Evolutionary conservation across 2,113 vertebrate genomes (phyloP), one percentile per base, ranked within the genome.

Genomic region (Nematolebias whitei): DNA sequence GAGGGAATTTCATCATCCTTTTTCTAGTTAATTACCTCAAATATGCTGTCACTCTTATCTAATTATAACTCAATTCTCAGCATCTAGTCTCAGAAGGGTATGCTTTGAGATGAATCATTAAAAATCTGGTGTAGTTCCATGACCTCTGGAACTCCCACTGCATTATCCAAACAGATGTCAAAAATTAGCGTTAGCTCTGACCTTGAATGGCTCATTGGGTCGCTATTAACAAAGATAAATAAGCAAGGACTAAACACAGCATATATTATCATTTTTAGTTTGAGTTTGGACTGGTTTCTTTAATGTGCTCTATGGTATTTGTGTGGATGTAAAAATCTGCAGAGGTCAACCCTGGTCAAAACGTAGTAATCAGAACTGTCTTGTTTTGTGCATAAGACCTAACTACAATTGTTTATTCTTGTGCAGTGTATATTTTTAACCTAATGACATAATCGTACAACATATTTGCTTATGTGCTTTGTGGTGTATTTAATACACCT

Each of bases 1-100:
- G 76, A 65, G 85, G 76, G 89, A 84, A 71, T 86, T 80, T 77
- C 85, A 86, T 86, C 83, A 88, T 75, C 73, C 75, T 63, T 83
- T n/a, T 82, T 79, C 68, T 58, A 60, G 76, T 76, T 92, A 88
- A 90, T 91, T 90, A 91, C 85, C 76, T 85, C 67, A 88, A 88
- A 89, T 82, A 78, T 68, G 72, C 88, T 84, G 87, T 89, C 90
- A 90, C 19, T 92, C 89, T 87, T 41, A n/a, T 26, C 75, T 87
- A 89, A 91, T 90, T 90, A 88, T 78, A 71, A 69, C 83, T 87
- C 70, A 58, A 74, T 88, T 85, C 76, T 58, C 71, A 38, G 11
- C 47, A 15, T 79, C 63, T 39, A 20, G 71, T 57, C 77, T 85
- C 85, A 63, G 54, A 78, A 82, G 71, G 80, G 73, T 35, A 26